Evolutionary conservation across 2,797 vertebrate genomes (phyloP), one percentile per base, ranked within the genome.

Genomic region (Sebastes variabilis): DNA sequence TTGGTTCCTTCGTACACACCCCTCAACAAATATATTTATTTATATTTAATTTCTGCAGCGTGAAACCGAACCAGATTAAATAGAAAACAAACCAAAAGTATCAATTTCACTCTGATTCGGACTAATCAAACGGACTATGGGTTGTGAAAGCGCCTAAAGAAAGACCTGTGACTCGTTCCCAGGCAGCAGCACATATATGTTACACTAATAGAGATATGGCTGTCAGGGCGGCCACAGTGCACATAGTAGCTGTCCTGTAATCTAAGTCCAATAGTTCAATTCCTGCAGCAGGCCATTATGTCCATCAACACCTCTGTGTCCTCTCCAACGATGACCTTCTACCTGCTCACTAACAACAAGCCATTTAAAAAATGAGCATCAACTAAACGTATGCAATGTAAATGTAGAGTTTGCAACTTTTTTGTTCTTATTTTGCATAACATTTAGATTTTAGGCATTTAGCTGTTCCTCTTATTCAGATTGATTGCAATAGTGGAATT

Each of bases 81-180:
- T 14, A 52, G 18, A 52, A 52, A 52, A 52, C 1, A 1, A 20
- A 52, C 49, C 49, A 5, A 52, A 52, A 52, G 49, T 52, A 52
- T 52, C 20, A 52, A 49, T 49, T 20, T 49, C 46, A 49, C 46
- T 49, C 18, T 49, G 46, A 18, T 49, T 49, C 1, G 38, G 38
- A 42, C 38, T 18, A 16, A 3, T 42, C 38, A 42, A 46, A 18
- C 0, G 49, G 49, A 52, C 49, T 10, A 9, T 10, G 4, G 49
- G 8, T 52, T 52, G 49, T 52, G 49, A 52, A 52, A 52, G 49
- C 20, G 2, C 20, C 49, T 2, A 52, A n/a, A n/a, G 49, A 78
- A 20, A 80, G 72, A 74, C 24, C 56, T 64, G 42, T 54, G 70
- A 83, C 73, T 82, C 20, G 22, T 83, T 75, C 58, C 66, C 5